Base-by-base conservation (phyloP, 2,797 vertebrate species). In the Falco berigora region DNA sequence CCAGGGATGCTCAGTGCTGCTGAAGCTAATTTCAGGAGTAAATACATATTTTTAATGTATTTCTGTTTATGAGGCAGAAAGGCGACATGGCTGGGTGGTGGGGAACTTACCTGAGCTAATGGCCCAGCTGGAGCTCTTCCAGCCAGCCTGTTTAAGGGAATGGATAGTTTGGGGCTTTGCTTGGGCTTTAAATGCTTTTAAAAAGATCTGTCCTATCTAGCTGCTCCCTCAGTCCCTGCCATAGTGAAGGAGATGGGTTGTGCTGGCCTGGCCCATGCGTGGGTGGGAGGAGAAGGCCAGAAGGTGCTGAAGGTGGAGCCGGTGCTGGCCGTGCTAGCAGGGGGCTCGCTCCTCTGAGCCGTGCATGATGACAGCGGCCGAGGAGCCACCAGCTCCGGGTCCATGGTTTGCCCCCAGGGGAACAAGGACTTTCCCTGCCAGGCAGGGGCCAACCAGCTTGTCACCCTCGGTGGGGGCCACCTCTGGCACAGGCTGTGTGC, bases 91-190 rank as follows among this genome's bases (percentile, higher is more conserved):
- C 61, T 96, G 91, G 90, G 36, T 91, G 69, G 78, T 52, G 30
- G 55, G 59, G 74, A 94, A 71, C 63, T 87, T 77, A 95, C 95
- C 93, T 96, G 96, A 95, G 93, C 63, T 95, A 95, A 96, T 94
- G 75, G 90, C 59, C 59, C 72, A 88, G 78, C 89, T 97, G 95
- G 94, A 96, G 72, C 61, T 85, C 59, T 94, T 85, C 94, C 93
- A 96, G 55, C 44, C 61, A 74, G 61, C 30, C 85, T 90, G 58
- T 73, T 87, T 66, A 92, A 79, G 64, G 75, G 90, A 92, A 97
- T 86, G 16, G 90, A 87, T 88, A 76, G 58, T 94, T n/a, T 61
- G 21, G 67, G 75, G 59, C 28, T 89, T 49, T 75, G 46, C 67
- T 91, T 30, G 58, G 61, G 23, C 12, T 95, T 85, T 82, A 76